Conservation (phyloP, 1,140 invertebrate species). For the Zaprionus nigranus region DNA sequence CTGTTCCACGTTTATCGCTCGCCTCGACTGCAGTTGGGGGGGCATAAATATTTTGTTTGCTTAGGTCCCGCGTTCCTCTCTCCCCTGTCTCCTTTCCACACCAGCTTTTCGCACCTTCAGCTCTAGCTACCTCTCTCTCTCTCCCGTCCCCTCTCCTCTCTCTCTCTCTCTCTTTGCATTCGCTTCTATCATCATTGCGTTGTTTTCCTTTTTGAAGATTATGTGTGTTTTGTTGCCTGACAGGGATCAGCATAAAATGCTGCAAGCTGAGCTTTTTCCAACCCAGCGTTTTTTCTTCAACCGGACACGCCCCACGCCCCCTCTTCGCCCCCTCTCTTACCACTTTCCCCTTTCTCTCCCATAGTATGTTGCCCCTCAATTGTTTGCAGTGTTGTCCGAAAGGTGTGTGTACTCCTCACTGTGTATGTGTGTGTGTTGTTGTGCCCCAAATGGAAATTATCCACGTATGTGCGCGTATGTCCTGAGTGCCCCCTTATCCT, state of each 20-base stretch:
- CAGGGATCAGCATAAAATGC: slow-evolving; percentile 85
- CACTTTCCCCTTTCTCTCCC: background rate
- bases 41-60: slow-evolving; percentile 81
- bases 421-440: slow-evolving; percentile 44
- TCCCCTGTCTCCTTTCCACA: background rate
- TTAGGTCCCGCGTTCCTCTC: slow-evolving; percentile 32
- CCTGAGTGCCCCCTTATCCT: slow-evolving; percentile 11
- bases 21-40: slow-evolving; percentile 43
- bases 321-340: background rate
- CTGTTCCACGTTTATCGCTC: slow-evolving; percentile 63
- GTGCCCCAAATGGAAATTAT: slow-evolving; percentile 66
- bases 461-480: slow-evolving; percentile 59
- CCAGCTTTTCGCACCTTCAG: slow-evolving; percentile 3
- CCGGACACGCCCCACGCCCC: slow-evolving; percentile 1
- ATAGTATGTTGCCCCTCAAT: background rate
- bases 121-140: slow-evolving; percentile 2
- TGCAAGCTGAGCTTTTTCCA: slow-evolving; percentile 82
- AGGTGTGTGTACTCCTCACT: slow-evolving; percentile 54
- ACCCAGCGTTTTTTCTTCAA: slow-evolving; percentile 7
- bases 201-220: slow-evolving; percentile 85
- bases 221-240: slow-evolving; percentile 84
- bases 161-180: slow-evolving; percentile 9
- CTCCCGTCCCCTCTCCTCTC: slow-evolving; percentile 14
- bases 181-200: slow-evolving; percentile 54
- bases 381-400: slow-evolving; percentile 65